Base-by-base conservation (phyloP, 2,888 invertebrate species). In the Acronicta aceris region DNA sequence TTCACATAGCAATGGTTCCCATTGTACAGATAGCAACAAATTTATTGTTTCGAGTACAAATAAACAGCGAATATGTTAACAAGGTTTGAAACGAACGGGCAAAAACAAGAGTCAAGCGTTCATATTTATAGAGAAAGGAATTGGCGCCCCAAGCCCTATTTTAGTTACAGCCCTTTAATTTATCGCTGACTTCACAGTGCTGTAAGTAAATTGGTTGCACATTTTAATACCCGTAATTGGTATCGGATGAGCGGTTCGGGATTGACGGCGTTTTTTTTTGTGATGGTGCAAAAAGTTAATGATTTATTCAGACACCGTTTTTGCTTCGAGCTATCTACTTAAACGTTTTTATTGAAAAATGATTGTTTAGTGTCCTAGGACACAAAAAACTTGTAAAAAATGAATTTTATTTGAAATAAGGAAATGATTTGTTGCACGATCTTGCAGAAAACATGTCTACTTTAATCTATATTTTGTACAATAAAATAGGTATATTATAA, bases 41-140 rank as follows among this genome's bases (percentile, higher is more conserved):
- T 80, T 74, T 81, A 81, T 76, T 74, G 64, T 75, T 69, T 63
- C 48, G 51, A 67, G 53, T 69, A 76, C 77, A 80, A 82, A 83
- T 81, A 83, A 81, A 83, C 76, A 73, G 71, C 75, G 62, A 55
- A 64, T 65, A 78, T 84, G 85, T 82, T 88, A 88, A 88, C 86
- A 86, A 87, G 86, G 77, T 77, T 80, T 76, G 74, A 76, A 74
- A 75, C 73, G 79, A 81, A 79, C 72, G 73, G 71, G 70, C 65
- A 65, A 74, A 77, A 73, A 76, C 68, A 76, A 79, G 77, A 78
- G 67, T 53, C 65, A 63, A 76, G 60, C 49, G 54, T 46, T 75
- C 65, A 83, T 87, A 89, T 89, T 89, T 90, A 88, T 88, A 82
- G 84, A 76, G 67, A 74, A 74, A 58, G 61, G 85, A 88, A 89